These are phyloP conservation scores for Cetonia aurata DNA, from an alignment of 2,888 invertebrate species.

Conservation along the genomic window DNA sequence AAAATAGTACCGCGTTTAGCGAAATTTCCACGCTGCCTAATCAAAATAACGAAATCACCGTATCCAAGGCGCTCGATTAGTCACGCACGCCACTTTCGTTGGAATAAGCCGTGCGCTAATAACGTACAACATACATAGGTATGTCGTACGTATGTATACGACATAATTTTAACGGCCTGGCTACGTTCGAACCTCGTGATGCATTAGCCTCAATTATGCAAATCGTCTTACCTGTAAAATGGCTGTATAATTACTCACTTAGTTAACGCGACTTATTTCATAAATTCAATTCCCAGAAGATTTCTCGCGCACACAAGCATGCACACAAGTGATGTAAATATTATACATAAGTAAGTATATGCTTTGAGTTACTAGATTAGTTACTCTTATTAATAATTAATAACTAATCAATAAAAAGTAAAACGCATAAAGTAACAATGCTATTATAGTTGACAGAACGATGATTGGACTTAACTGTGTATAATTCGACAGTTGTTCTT, in stretches of 20 bases:
- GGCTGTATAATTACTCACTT: constrained; percentile 47
- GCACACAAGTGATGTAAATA: no score
- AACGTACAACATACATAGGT: no score
- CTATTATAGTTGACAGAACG: no score
- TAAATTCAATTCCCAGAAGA: constrained; percentile 46
- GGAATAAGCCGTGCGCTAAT: no score
- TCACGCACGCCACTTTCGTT: not conserved
- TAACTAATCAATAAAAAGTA: no score
- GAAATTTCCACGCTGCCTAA: constrained; percentile 26
- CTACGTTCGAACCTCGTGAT: constrained; percentile 37
- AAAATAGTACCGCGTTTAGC: constrained; percentile 24
- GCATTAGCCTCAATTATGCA: constrained; percentile 47
- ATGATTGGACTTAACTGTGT: no score
- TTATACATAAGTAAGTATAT: no score
- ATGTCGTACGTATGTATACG: no score
- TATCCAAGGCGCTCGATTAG: constrained; percentile 22
- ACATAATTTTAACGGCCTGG: not conserved
- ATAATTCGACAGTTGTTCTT: no score
- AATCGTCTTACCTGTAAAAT: constrained; percentile 44
- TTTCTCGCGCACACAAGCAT: constrained; percentile 18
- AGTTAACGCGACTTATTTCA: constrained; percentile 46
- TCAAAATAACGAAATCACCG: constrained; percentile 26
- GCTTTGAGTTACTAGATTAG: no score
- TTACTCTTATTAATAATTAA: no score
- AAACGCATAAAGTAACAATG: no score